Percentiles rank a stretch among this genome's conserved stretches.
Conservation (phyloP, 2,797 vertebrate genomes). For the Notolabrus celidotus region DNA sequence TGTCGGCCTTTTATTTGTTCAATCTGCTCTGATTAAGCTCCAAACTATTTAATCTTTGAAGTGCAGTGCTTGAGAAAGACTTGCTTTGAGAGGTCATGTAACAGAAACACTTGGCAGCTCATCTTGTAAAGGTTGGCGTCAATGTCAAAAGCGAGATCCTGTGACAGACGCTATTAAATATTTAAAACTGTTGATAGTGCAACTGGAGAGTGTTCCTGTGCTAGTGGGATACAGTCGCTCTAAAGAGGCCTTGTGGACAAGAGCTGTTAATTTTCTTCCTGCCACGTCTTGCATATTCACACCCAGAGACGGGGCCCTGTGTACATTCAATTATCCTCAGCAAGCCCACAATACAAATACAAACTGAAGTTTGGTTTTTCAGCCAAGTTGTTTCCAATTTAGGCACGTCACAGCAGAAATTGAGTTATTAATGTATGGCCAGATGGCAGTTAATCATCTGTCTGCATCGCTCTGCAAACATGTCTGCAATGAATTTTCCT, state of each 20-base stretch:
- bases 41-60: constrained; percentile 52
- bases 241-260: constrained; percentile 82
- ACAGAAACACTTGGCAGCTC: constrained; percentile 69
- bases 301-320: constrained; percentile 20
- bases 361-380: constrained; percentile 11
- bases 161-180: constrained; percentile 83
- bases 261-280: constrained; percentile 78
- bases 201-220: constrained; percentile 74
- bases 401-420: neutral
- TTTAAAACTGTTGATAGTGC: constrained; percentile 81
- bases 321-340: constrained; percentile 39
- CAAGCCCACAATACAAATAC: constrained; percentile 22
- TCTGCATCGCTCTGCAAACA: constrained; percentile 45
- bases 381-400: constrained; percentile 24
- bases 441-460: constrained; percentile 67
- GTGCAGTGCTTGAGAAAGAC: constrained; percentile 47
- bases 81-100: constrained; percentile 40
- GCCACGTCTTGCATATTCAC: constrained; percentile 41
- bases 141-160: constrained; percentile 83
- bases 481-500: constrained; percentile 28
- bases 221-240: constrained; percentile 61
- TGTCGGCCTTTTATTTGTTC: constrained; percentile 31
- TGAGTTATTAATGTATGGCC: constrained; percentile 38
- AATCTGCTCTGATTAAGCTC: constrained; percentile 25
- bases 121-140: constrained; percentile 74